These are phyloP conservation scores for Caenorhabditis briggsae DNA, from an alignment of 1,140 invertebrate genomes.

Conservation along the genomic window DNA sequence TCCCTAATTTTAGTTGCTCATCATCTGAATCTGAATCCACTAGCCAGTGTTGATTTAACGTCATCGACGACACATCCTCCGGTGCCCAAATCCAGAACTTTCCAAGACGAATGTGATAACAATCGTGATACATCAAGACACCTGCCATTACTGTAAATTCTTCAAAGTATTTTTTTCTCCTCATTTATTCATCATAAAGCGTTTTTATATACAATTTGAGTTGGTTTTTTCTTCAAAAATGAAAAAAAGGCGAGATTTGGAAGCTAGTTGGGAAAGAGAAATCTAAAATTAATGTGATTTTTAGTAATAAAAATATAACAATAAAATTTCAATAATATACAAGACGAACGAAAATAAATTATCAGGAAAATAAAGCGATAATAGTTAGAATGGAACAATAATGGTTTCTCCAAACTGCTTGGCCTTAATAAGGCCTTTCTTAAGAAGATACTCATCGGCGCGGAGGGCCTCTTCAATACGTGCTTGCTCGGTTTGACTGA, in stretches of 20 bases:
- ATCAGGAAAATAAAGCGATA: not conserved
- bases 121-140: not conserved
- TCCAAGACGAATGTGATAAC: not conserved
- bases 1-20: not conserved
- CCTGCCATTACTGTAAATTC: too few species aligned
- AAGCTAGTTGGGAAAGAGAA: not conserved
- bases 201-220: not conserved
- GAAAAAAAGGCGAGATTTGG: not conserved
- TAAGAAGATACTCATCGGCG: not conserved
- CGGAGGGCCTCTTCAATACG: not conserved
- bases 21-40: conserved; percentile 36
- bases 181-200: too few species aligned
- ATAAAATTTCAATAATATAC: too few species aligned
- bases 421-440: not conserved
- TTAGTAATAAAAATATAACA: too few species aligned
- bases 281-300: too few species aligned
- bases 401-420: conserved; percentile 11
- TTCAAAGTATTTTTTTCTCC: too few species aligned
- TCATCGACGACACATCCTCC: not conserved
- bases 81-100: not conserved
- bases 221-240: not conserved
- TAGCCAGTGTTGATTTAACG: not conserved
- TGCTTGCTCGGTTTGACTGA: not conserved
- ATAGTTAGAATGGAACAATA: not conserved
- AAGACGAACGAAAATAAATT: too few species aligned